These are phyloP conservation scores for Rugalucina vietnamica DNA, from an alignment of 2,888 invertebrate species.

Conservation along the genomic window DNA sequence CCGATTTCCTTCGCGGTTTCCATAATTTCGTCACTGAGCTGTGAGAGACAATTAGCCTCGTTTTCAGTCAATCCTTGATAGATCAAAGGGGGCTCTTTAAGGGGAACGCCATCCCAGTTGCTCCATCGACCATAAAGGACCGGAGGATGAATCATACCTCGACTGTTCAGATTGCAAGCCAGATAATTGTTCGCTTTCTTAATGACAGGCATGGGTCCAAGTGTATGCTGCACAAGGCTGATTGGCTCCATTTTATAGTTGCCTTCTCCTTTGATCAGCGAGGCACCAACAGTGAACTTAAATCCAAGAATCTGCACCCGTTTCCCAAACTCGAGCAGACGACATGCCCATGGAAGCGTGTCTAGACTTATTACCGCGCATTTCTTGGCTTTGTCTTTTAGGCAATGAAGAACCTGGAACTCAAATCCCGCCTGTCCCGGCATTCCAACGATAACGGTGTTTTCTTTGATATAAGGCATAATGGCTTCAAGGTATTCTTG, in stretches of 20 bases:
- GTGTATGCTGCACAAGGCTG: constrained; percentile 62
- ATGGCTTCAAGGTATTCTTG: constrained; percentile 72
- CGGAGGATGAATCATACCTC: constrained; percentile 75
- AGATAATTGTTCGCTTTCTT: constrained; percentile 67
- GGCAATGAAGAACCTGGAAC: constrained; percentile 66
- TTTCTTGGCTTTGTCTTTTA: constrained; percentile 57
- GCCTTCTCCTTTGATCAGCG: constrained; percentile 62
- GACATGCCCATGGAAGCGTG: constrained; percentile 77
- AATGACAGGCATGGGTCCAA: constrained; percentile 68
- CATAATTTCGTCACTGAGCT: constrained; percentile 71
- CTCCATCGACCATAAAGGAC: constrained; percentile 75
- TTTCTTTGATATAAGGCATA: constrained; percentile 65
- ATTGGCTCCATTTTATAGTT: constrained; percentile 55
- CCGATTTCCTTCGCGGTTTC: constrained; percentile 69
- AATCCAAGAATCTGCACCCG: constrained; percentile 70
- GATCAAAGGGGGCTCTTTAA: constrained; percentile 70
- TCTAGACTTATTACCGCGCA: constrained; percentile 71
- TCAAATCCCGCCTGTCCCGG: constrained; percentile 78
- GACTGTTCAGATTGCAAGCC: constrained; percentile 73
- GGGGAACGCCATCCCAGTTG: constrained; percentile 71
- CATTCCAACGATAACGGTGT: constrained; percentile 72
- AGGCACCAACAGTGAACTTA: constrained; percentile 68
- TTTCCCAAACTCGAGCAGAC: constrained; percentile 70
- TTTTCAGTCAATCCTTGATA: constrained; percentile 75
- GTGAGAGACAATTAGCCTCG: constrained; percentile 66